Percentiles rank a stretch among this genome's conserved stretches.
Evolutionary conservation across 2,888 invertebrate species (phyloP).

Genomic region (Timandra comae): DNA sequence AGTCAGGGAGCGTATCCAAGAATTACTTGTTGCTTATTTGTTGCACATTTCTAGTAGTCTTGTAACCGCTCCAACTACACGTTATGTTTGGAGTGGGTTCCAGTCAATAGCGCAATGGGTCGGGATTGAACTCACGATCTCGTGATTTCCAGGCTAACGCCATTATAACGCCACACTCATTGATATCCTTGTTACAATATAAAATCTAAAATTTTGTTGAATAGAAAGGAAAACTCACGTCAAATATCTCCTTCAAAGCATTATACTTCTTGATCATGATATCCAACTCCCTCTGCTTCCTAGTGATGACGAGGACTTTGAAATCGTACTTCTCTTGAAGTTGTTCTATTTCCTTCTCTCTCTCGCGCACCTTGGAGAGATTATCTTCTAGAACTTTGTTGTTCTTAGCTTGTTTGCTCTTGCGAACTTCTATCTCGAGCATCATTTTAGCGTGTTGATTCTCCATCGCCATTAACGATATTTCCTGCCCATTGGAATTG

Average conservation of each 20-base stretch:
- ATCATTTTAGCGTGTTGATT: conserved; percentile 76
- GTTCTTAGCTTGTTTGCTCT: conserved; percentile 54
- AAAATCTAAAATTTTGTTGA: too few species aligned
- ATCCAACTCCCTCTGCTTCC: conserved; percentile 61
- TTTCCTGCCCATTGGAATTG: conserved; percentile 59
- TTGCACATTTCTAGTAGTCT: too few species aligned
- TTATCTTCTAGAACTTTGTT: conserved; percentile 44
- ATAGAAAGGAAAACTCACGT: too few species aligned
- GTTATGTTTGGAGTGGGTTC: too few species aligned
- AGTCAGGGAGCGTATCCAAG: too few species aligned
- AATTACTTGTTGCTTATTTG: too few species aligned
- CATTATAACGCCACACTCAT: too few species aligned
- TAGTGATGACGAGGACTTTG: conserved; percentile 39
- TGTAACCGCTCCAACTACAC: too few species aligned
- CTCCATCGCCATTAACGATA: conserved; percentile 70
- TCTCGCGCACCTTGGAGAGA: conserved; percentile 38
- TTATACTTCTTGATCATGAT: conserved; percentile 49
- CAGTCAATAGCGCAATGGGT: too few species aligned
- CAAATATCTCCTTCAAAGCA: conserved; percentile 54
- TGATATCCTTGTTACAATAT: too few species aligned
- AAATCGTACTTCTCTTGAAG: conserved; percentile 51
- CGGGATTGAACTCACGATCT: too few species aligned
- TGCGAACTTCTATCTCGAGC: conserved; percentile 76
- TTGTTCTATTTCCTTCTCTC: conserved; percentile 49
- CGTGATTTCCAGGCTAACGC: too few species aligned